A percentile compares a stretch with the other conserved stretches of the same genome.
phyloP scores from a whole-genome alignment of 2,113 vertebrate species.

The Solea solea region DNA sequence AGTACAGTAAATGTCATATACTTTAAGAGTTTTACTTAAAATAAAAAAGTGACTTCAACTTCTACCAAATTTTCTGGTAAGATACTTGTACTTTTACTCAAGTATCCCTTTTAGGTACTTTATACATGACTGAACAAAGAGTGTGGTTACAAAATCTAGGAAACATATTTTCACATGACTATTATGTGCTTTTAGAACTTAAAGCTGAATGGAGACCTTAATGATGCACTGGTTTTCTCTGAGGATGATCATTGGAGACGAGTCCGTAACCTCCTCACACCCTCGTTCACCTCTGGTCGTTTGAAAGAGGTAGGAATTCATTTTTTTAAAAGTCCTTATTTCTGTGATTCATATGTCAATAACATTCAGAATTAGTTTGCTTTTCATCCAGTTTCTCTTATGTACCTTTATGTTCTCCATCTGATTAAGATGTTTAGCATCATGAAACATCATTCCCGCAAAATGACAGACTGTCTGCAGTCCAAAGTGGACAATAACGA shows the following conservation, averaged over 20 bases:
- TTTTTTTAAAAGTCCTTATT: no score
- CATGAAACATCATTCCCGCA: slow-evolving; percentile 74
- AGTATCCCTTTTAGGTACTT: no score
- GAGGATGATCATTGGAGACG: slow-evolving; percentile 51
- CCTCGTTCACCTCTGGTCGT: slow-evolving; percentile 40
- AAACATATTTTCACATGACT: background rate
- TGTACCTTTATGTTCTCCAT: background rate
- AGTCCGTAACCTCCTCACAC: slow-evolving; percentile 34
- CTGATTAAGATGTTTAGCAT: slow-evolving; percentile 81
- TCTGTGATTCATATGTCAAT: background rate
- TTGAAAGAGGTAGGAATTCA: slow-evolving; percentile 48
- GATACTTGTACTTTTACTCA: no score
- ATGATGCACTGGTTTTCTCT: background rate
- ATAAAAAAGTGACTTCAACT: no score
- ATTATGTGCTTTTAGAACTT: slow-evolving; percentile 25
- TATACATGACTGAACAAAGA: no score
- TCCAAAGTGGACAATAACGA: slow-evolving; percentile 67
- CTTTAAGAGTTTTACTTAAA: no score
- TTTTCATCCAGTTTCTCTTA: background rate
- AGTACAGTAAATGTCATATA: no score
- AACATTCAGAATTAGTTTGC: background rate
- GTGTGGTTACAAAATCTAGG: no score
- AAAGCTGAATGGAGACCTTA: slow-evolving; percentile 25
- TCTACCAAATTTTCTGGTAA: no score
- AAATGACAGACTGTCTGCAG: slow-evolving; percentile 72